Evolutionary conservation across 2,797 vertebrate genomes (phyloP).

Genomic region (Sebastes goodei): DNA sequence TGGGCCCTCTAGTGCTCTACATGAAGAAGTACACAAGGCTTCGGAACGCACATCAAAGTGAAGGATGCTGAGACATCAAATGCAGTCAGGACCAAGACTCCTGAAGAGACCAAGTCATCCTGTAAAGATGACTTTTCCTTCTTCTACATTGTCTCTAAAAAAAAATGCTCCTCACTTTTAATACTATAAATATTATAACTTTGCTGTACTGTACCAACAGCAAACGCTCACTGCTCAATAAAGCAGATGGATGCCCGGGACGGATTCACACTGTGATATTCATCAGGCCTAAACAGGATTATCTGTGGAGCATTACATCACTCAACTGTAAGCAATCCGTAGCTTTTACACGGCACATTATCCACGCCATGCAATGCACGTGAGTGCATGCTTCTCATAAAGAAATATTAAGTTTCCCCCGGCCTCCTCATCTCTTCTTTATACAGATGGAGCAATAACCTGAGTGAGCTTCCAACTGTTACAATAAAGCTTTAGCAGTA

Average conservation of each 20-base stretch:
- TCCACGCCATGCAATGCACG: constrained; percentile 57
- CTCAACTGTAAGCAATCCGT: constrained; percentile 45
- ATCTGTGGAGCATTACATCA: constrained; percentile 57
- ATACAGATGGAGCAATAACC: constrained; percentile 59
- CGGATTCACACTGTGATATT: constrained; percentile 16
- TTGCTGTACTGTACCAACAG: not conserved
- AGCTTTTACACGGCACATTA: constrained; percentile 55
- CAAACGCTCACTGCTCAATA: constrained; percentile 2
- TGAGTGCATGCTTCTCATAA: constrained; percentile 62
- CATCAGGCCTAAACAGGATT: constrained; percentile 31
- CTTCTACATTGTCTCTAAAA: constrained; percentile 2
- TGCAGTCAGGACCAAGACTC: constrained; percentile 2
- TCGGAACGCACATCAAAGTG: not conserved
- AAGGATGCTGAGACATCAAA: constrained; percentile 10
- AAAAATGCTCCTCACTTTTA: constrained; percentile 28
- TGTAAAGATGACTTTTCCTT: constrained; percentile 17
- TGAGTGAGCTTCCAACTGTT: constrained; percentile 54
- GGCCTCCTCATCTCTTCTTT: constrained; percentile 27
- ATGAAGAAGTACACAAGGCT: not conserved
- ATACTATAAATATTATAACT: constrained; percentile 9
- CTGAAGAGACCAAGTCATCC: not conserved
- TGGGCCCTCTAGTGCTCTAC: constrained; percentile 64
- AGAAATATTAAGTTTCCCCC: constrained; percentile 48
- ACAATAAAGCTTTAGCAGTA: constrained; percentile 36
- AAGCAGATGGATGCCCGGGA: constrained; percentile 29